Base-by-base conservation (phyloP, 2,888 invertebrate genomes). In the Macrophya alboannulata region DNA sequence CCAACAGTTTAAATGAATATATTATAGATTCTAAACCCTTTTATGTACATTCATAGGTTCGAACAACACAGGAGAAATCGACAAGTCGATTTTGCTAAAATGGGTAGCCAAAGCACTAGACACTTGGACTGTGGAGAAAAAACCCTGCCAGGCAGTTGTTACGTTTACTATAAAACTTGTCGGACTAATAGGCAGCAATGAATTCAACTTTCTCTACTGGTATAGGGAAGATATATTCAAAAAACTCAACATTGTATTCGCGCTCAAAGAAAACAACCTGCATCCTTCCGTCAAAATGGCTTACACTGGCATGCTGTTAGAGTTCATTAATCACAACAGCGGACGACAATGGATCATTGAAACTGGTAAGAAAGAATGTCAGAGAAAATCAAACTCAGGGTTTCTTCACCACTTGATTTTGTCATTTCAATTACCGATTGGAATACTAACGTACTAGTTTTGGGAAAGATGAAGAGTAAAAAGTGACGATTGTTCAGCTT, bases 271-370 rank as follows among this genome's bases (percentile, higher is more conserved):
- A 77, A 89, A 93, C 0, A 91, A 93, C 37, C 93, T 95, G 79
- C 94, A 94, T 85, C 95, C 96, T 0, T 96, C 96, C 21, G 93
- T 96, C 43, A 96, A 96, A 92, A 94, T 97, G 81, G 97, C 96
- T 0, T 96, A 95, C 86, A 95, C 97, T 85, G 95, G 96, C 82
- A 94, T 97, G 86, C 94, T 97, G 25, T 91, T 95, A 15, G 94
- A 96, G 15, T 94, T 97, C 51, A 94, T 96, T 9, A 94, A 94
- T 62, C 97, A 97, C 90, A 94, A 94, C 87, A 94, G 95, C 4
- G 97, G 97, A 0, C 92, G 96, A 48, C 93, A 94, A 45, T 97
- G 96, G 96, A 93, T 97, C 4, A 94, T 90, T 59, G 86, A 92
- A 77, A 89, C 89, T 84, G 91, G 94, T 92, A 87, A 87, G 82